Evolutionary conservation across 2,888 invertebrate genomes (phyloP).

Genomic region (Tromatobia lineatoria): DNA sequence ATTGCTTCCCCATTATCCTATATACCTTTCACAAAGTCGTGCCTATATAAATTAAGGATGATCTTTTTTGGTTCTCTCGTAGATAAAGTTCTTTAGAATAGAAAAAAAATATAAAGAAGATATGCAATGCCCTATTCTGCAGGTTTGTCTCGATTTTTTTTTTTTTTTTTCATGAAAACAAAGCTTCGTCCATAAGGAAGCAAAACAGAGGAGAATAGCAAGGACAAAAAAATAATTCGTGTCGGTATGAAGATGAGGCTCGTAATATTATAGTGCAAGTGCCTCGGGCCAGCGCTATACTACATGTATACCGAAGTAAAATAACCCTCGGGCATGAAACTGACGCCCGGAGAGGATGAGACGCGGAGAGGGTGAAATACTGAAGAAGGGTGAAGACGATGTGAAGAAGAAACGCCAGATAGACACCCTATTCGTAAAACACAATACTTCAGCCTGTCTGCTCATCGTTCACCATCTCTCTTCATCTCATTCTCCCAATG

Average conservation of each 20-base stretch:
- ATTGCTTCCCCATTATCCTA: no score
- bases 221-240: slow-evolving; percentile 24
- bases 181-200: no score
- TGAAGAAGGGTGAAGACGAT: slow-evolving; percentile 23
- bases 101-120: no score
- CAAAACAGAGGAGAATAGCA: not conserved
- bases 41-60: no score
- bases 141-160: no score
- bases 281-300: slow-evolving; percentile 25
- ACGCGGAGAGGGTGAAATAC: slow-evolving; percentile 41
- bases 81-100: no score
- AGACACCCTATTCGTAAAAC: slow-evolving; percentile 44
- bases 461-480: slow-evolving; percentile 68
- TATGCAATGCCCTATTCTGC: no score
- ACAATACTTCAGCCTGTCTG: slow-evolving; percentile 48
- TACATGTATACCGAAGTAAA: slow-evolving; percentile 23
- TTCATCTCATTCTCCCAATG: slow-evolving; percentile 17
- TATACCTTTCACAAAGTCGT: no score
- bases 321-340: slow-evolving; percentile 45
- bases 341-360: slow-evolving; percentile 38
- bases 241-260: slow-evolving; percentile 13
- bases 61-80: no score
- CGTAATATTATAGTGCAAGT: slow-evolving; percentile 50
- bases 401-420: slow-evolving; percentile 17
- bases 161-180: no score